Evolutionary conservation across 2,113 vertebrate genomes (phyloP), one percentile per base, ranked within the genome.

Genomic region (Chaetodon trifascialis): DNA sequence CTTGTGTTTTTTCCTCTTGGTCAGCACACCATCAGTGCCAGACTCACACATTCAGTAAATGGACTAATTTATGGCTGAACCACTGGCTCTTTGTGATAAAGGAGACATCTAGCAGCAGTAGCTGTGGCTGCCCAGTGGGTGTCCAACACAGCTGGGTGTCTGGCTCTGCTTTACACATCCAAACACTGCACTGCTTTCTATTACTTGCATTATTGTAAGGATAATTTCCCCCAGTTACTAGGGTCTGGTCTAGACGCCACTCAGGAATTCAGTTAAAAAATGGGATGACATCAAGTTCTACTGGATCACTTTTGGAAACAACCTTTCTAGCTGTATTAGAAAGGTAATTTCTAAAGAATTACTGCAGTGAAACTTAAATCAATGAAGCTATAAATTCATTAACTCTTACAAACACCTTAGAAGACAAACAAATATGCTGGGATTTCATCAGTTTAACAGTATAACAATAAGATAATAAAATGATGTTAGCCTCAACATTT

Each of bases 81-180:
- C 68, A 40, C 85, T 79, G 84, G 46, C 62, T 73, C 88, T 85
- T 84, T 91, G 84, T 88, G 83, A 76, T 71, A 25, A 70, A 75
- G 71, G 66, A 84, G 76, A 59, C 51, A 36, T 67, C 59, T 62
- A 90, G 82, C 77, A 82, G 81, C 78, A 73, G 84, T 66, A 55
- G 74, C 64, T 42, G 74, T 5, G 55, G 66, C 72, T 79, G 76
- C 80, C 12, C 83, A 76, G 73, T 67, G 60, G 81, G 78, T 17
- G 11, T 77, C 75, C 34, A 69, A 60, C 88, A 87, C 91, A 93
- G 91, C 91, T 90, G 89, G 86, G 76, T n/a, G 76, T 85, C 88
- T 84, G 88, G 80, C 76, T 74, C 64, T 11, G 70, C 55, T 76
- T 72, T 55, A 51, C 66, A 82, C 71, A 72, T 56, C n/a, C 67